These are phyloP conservation scores for Gyrodactylus salaris DNA, from an alignment of 1,140 invertebrate species.

Conservation along the genomic window DNA sequence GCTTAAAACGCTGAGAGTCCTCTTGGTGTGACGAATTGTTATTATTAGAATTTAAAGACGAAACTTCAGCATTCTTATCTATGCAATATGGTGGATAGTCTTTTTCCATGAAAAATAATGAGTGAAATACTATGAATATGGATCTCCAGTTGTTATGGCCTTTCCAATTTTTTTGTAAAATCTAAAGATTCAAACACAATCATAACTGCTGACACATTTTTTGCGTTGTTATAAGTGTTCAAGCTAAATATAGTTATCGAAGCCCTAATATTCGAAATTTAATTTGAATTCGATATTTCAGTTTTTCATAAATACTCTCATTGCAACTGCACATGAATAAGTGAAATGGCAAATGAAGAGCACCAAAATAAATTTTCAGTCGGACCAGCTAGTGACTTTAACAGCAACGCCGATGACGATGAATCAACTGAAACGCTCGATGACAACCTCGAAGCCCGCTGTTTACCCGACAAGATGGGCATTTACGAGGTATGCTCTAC, in stretches of 20 bases:
- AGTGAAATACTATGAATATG: too few species aligned
- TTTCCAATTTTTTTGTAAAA: too few species aligned
- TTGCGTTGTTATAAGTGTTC: not conserved
- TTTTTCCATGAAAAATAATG: too few species aligned
- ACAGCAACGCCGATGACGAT: not conserved
- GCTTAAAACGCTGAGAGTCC: not conserved
- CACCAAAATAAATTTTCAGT: not conserved
- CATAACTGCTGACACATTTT: too few species aligned
- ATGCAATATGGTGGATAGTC: too few species aligned
- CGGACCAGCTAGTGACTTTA: not conserved
- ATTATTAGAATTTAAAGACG: not conserved
- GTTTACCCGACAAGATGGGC: not conserved
- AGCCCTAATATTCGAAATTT: not conserved
- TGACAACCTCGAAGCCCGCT: too few species aligned
- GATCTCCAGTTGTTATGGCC: too few species aligned
- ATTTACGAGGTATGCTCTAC: not conserved
- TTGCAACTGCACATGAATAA: too few species aligned
- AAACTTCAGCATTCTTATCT: not conserved
- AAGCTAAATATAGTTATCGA: not conserved
- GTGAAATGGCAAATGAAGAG: not conserved
- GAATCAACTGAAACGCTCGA: too few species aligned
- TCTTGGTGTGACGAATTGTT: not conserved
- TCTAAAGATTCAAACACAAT: too few species aligned
- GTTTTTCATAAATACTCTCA: too few species aligned
- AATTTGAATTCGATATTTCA: not conserved